These are phyloP conservation scores for Lucilia sericata DNA, from an alignment of 1,140 invertebrate genomes.

Conservation along the genomic window DNA sequence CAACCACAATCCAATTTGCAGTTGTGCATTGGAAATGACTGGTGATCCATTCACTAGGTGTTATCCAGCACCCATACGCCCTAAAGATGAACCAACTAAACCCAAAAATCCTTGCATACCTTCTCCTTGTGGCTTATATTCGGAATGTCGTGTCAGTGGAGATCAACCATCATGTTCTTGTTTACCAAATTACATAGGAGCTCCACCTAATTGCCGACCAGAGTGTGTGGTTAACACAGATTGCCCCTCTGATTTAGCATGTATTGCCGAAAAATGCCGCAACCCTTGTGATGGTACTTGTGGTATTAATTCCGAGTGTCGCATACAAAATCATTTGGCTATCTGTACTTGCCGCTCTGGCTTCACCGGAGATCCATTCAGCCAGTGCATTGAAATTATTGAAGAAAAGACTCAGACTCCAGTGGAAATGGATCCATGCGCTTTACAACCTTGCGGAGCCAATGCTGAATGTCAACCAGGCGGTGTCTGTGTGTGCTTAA, in stretches of 20 bases:
- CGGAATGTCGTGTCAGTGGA: slow-evolving; percentile 74
- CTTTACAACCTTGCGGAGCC: slow-evolving; percentile 81
- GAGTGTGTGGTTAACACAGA: slow-evolving; percentile 85
- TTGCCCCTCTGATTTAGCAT: slow-evolving; percentile 81
- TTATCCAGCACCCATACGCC: slow-evolving; percentile 62
- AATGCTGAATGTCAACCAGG: slow-evolving; percentile 81
- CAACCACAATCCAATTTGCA: slow-evolving; percentile 82
- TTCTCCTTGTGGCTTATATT: slow-evolving; percentile 82
- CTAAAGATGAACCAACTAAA: slow-evolving; percentile 68
- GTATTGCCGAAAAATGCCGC: slow-evolving; percentile 81
- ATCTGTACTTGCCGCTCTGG: slow-evolving; percentile 78
- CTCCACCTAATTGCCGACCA: slow-evolving; percentile 82
- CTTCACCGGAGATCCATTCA: slow-evolving; percentile 81
- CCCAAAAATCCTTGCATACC: slow-evolving; percentile 80
- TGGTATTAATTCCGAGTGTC: slow-evolving; percentile 80
- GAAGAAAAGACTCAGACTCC: slow-evolving; percentile 71
- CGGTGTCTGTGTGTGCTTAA: slow-evolving; percentile 76
- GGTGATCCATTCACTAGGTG: slow-evolving; percentile 82
- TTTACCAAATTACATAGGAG: slow-evolving; percentile 79
- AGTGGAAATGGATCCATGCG: slow-evolving; percentile 73
- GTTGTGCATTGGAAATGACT: slow-evolving; percentile 76
- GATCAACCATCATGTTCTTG: slow-evolving; percentile 82
- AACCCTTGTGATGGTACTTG: slow-evolving; percentile 85
- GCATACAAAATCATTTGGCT: slow-evolving; percentile 81
- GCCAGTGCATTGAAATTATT: slow-evolving; percentile 74